phyloP scores from a whole-genome alignment of 2,113 vertebrate species.

The Colaptes auratus region DNA sequence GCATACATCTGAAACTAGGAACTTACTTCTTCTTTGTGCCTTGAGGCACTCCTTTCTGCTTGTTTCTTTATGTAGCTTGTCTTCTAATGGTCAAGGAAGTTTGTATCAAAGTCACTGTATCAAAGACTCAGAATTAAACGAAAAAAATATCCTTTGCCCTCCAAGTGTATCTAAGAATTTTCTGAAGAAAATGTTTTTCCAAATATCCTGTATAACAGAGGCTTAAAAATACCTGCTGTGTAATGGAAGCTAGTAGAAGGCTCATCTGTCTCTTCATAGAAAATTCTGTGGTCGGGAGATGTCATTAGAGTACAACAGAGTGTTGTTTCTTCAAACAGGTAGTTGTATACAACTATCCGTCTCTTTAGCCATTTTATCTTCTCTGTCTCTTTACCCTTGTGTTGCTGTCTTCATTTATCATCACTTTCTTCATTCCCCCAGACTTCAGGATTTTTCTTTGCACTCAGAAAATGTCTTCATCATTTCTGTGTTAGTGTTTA shows the following conservation, averaged over 20 bases:
- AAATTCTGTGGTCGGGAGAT: slow-evolving; percentile 38
- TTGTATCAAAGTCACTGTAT: neutral
- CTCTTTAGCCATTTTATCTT: slow-evolving; percentile 59
- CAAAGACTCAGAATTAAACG: neutral
- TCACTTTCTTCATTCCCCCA: slow-evolving; percentile 35
- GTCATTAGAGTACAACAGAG: slow-evolving; percentile 23
- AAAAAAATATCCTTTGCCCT: neutral
- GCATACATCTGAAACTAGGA: neutral
- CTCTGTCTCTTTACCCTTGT: slow-evolving; percentile 64
- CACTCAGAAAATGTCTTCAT: slow-evolving; percentile 46
- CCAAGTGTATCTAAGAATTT: neutral
- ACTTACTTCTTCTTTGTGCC: neutral
- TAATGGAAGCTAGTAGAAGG: slow-evolving; percentile 27
- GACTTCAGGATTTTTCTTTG: slow-evolving; percentile 55
- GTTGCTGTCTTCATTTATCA: slow-evolving; percentile 54
- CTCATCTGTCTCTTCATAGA: slow-evolving; percentile 48
- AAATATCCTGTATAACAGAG: neutral
- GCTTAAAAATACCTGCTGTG: neutral
- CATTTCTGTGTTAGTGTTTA: slow-evolving; percentile 59
- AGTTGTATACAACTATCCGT: slow-evolving; percentile 43
- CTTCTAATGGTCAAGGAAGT: neutral
- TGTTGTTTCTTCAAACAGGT: slow-evolving; percentile 28
- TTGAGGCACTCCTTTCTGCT: neutral
- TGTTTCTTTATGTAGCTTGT: neutral
- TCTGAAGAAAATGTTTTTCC: neutral